Percentiles rank a stretch among this genome's conserved stretches.
Evolutionary conservation across 2,888 invertebrate species (phyloP).

Genomic region (Nezara viridula): DNA sequence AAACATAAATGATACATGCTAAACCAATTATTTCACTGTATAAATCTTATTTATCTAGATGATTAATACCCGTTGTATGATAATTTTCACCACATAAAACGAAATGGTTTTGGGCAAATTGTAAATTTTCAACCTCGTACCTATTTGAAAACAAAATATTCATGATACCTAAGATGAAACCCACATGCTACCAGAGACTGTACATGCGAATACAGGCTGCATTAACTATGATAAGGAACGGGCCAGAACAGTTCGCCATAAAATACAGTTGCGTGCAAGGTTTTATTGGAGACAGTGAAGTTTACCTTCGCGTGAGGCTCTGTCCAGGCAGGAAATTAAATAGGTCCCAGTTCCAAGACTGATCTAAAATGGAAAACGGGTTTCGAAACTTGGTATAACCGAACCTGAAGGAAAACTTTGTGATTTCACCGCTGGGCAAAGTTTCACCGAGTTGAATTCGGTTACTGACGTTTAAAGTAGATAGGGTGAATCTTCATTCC

Average conservation of each 20-base stretch:
- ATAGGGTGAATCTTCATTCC: slow-evolving; percentile 33
- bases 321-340: slow-evolving; percentile 37
- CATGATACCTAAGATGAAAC: background rate
- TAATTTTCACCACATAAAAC: too few species aligned
- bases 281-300: slow-evolving; percentile 22
- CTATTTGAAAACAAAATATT: background rate
- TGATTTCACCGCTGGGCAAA: background rate
- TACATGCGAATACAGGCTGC: background rate
- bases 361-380: slow-evolving; percentile 31
- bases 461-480: slow-evolving; percentile 38
- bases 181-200: background rate
- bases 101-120: too few species aligned
- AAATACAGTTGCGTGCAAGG: background rate
- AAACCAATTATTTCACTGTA: too few species aligned
- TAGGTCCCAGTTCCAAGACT: background rate
- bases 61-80: too few species aligned
- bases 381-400: slow-evolving; percentile 29
- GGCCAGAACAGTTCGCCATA: background rate
- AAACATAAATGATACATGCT: too few species aligned
- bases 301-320: slow-evolving; percentile 30
- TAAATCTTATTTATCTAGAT: too few species aligned
- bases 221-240: background rate
- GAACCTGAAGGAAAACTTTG: slow-evolving; percentile 30
- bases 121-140: background rate
- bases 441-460: slow-evolving; percentile 20